These are phyloP conservation scores for Nettapus auritus DNA, from an alignment of 2,113 vertebrate species.

Conservation along the genomic window DNA sequence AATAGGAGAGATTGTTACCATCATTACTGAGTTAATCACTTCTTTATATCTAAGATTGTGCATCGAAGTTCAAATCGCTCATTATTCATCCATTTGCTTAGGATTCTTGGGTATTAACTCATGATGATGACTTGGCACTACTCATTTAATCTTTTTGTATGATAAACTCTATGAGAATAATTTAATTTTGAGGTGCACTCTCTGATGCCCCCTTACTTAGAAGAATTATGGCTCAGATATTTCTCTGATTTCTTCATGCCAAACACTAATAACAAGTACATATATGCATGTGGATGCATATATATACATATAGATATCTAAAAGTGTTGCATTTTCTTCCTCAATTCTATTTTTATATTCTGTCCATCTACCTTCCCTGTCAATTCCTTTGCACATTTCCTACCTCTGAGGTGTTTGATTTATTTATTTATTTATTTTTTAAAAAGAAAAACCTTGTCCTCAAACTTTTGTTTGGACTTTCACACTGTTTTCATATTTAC, in stretches of 20 bases:
- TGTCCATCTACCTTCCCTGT: not conserved
- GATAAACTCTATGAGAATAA: not conserved
- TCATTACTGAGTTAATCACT: not conserved
- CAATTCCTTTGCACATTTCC: not conserved
- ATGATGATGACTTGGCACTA: not conserved
- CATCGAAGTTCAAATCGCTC: not conserved
- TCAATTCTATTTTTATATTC: not conserved
- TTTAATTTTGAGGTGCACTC: not conserved
- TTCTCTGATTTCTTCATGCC: not conserved
- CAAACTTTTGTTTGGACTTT: not conserved
- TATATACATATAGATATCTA: not conserved
- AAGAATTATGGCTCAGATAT: not conserved
- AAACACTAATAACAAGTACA: not conserved
- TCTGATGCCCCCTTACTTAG: not conserved
- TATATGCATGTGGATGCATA: too few relatives aligned
- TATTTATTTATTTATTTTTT: not conserved
- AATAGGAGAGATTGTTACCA: not conserved
- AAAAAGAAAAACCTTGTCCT: too few relatives aligned
- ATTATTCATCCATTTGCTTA: not conserved
- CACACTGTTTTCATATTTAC: not conserved
- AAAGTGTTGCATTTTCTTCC: not conserved
- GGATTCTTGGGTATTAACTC: not conserved
- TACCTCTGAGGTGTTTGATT: not conserved
- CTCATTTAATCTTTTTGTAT: not conserved
- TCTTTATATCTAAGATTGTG: not conserved